Percentiles rank a stretch among this genome's conserved stretches.
Evolutionary conservation across 2,113 vertebrate species (phyloP).

Genomic region (Spheniscus mendiculus): DNA sequence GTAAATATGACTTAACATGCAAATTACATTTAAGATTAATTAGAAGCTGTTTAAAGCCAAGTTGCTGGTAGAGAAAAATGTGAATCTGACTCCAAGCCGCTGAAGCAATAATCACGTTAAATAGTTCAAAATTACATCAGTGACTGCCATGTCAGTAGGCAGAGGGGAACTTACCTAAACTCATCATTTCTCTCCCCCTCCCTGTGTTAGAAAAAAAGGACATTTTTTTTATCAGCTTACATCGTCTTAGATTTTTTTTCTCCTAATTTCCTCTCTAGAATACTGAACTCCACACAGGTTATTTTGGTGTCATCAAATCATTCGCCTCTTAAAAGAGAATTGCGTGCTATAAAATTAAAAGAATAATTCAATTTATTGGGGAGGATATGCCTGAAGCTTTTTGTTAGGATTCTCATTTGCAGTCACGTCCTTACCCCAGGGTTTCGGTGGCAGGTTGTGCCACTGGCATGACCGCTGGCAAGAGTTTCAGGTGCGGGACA

Average conservation of each 20-base stretch:
- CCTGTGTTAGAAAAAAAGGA: background rate
- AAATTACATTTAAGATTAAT: background rate
- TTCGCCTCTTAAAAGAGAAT: conserved; percentile 67
- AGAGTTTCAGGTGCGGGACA: conserved; percentile 67
- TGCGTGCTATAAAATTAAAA: conserved; percentile 69
- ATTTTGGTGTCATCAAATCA: conserved; percentile 69
- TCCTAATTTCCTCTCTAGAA: conserved; percentile 10
- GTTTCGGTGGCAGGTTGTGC: conserved; percentile 74
- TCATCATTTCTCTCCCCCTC: background rate
- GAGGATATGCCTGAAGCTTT: conserved; percentile 48
- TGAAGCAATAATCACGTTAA: conserved; percentile 36
- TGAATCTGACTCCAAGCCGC: conserved; percentile 13
- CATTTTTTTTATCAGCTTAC: background rate
- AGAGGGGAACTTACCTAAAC: background rate
- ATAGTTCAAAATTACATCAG: conserved; percentile 17
- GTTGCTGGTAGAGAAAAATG: background rate
- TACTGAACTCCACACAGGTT: conserved; percentile 19
- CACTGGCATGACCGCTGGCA: conserved; percentile 27
- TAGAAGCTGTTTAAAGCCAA: conserved; percentile 7
- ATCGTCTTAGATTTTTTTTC: background rate
- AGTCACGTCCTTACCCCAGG: conserved; percentile 52
- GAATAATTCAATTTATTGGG: conserved; percentile 67
- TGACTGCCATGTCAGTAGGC: background rate
- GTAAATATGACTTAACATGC: background rate
- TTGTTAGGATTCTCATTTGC: conserved; percentile 48